A percentile compares a stretch with the other conserved stretches of the same genome.
Conservation (phyloP, 2,113 vertebrate genomes). For the Hemicordylus capensis region DNA sequence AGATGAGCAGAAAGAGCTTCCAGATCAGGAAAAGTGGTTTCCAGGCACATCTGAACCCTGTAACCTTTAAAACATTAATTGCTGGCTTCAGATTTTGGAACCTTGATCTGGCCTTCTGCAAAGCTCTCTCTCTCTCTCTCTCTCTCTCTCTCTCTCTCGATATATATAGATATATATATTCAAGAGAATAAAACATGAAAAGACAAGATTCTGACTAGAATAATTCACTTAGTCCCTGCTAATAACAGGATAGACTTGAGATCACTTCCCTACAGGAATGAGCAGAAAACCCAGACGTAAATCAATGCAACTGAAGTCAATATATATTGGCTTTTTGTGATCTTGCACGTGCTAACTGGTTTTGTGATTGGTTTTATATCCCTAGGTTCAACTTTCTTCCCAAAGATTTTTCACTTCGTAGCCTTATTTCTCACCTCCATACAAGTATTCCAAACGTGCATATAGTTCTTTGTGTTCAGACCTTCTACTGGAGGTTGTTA, state of each 20-base stretch:
- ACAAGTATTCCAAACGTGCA: not conserved
- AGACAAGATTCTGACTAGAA: constrained; percentile 26
- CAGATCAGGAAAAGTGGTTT: not conserved
- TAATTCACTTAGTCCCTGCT: constrained; percentile 42
- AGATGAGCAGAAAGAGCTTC: not conserved
- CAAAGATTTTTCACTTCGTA: not conserved
- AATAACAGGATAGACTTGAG: constrained; percentile 43
- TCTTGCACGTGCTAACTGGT: not conserved
- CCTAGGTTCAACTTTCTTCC: not conserved
- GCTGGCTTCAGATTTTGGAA: not conserved
- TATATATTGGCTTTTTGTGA: not conserved
- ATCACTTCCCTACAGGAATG: not conserved
- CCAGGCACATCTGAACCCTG: not conserved
- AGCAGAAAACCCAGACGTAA: not conserved
- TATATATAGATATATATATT: not conserved
- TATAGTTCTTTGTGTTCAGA: not conserved
- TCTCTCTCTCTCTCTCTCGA: too few relatives aligned
- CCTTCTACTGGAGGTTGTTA: not conserved
- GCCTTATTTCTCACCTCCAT: constrained; percentile 32
- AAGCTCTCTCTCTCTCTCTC: too few relatives aligned
- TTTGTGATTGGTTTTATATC: not conserved
- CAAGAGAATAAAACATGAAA: constrained; percentile 35
- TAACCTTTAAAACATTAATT: not conserved
- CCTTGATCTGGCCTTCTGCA: not conserved
- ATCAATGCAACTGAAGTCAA: not conserved